Evolutionary conservation across 2,797 vertebrate species (phyloP).

Genomic region (Sebastes flavidus): DNA sequence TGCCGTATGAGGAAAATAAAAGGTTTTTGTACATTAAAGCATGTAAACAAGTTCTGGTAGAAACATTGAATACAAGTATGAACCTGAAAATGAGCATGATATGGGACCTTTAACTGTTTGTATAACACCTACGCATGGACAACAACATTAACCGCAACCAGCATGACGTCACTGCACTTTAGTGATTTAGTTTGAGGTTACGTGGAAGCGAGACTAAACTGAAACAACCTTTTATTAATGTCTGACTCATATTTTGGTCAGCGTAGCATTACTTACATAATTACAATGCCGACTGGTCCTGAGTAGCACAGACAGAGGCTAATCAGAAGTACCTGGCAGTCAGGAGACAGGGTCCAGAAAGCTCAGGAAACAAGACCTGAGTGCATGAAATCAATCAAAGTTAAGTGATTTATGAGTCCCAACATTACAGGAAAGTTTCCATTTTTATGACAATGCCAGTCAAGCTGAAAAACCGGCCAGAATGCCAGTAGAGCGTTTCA

Average conservation of each 20-base stretch:
- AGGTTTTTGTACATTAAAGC: no score
- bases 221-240: neutral
- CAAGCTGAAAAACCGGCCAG: neutral
- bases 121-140: neutral
- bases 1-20: no score
- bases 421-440: constrained; percentile 19
- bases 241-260: neutral
- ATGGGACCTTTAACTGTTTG: neutral
- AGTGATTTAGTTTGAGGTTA: neutral
- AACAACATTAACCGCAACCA: neutral
- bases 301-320: neutral
- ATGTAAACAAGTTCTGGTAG: no score
- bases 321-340: neutral
- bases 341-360: neutral
- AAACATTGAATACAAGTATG: no score
- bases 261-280: neutral
- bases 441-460: constrained; percentile 28
- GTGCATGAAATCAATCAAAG: constrained; percentile 1
- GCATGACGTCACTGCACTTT: neutral
- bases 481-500: constrained; percentile 8
- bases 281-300: neutral
- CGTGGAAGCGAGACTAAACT: neutral
- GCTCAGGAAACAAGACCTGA: constrained; percentile 1
- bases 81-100: no score
- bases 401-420: constrained; percentile 18